A percentile compares a stretch with the other conserved stretches of the same genome.
These are phyloP conservation scores for Myotis findleyi DNA, from an alignment of 2,797 vertebrate species.

Conservation along the genomic window DNA sequence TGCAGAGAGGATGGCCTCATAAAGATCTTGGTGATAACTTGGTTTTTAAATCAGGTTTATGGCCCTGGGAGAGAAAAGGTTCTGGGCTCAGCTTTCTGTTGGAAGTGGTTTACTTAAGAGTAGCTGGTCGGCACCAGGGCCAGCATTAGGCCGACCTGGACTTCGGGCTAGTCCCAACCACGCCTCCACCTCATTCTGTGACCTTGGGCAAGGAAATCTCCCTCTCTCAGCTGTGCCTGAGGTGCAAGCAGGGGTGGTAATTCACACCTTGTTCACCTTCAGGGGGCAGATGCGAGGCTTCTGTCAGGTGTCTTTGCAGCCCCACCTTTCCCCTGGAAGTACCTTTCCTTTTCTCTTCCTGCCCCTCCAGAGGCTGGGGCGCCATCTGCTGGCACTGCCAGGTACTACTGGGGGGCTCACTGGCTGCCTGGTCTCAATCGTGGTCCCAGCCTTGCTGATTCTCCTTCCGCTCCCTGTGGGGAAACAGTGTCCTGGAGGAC, in stretches of 20 bases:
- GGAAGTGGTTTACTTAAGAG: slow-evolving; percentile 9
- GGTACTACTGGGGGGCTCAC: background rate
- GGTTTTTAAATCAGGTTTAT: slow-evolving; percentile 69
- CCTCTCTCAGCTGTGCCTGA: background rate
- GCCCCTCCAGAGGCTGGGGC: background rate
- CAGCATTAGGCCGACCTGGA: background rate
- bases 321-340: no score
- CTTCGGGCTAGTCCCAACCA: no score
- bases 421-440: background rate
- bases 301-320: background rate
- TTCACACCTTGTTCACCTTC: background rate
- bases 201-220: background rate
- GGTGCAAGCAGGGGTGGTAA: background rate
- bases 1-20: slow-evolving; percentile 64
- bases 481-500: background rate
- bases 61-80: slow-evolving; percentile 47
- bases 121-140: background rate
- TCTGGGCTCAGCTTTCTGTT: slow-evolving; percentile 22
- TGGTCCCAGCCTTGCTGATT: background rate
- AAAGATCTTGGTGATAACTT: slow-evolving; percentile 82
- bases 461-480: background rate
- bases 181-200: background rate
- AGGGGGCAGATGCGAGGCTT: background rate
- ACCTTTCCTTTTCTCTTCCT: background rate
- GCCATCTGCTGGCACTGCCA: slow-evolving; percentile 47